phyloP scores from a whole-genome alignment of 2,113 vertebrate species.

The Thymallus thymallus region DNA sequence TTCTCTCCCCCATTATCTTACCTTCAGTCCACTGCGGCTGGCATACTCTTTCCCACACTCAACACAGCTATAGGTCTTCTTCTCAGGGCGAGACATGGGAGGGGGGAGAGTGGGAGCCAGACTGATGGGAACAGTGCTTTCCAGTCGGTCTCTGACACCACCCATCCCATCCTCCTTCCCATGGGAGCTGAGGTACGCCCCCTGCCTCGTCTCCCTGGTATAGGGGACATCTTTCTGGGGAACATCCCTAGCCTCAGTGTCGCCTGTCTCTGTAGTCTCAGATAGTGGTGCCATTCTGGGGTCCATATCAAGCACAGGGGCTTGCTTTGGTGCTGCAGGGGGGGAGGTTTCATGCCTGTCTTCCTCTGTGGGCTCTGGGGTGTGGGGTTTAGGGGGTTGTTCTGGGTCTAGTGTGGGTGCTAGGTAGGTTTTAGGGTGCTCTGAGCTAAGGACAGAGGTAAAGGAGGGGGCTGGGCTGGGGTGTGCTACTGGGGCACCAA shows the following conservation, averaged over 20 bases:
- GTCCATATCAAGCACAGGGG: constrained; percentile 49
- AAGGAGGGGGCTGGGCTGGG: constrained; percentile 40
- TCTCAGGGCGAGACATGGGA: constrained; percentile 71
- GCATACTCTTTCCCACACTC: constrained; percentile 79
- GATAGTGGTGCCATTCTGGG: constrained; percentile 20
- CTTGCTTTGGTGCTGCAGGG: constrained; percentile 61
- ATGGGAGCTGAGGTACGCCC: constrained; percentile 57
- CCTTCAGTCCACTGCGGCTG: constrained; percentile 77
- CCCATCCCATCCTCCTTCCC: constrained; percentile 57
- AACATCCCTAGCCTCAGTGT: constrained; percentile 60
- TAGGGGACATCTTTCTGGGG: constrained; percentile 66
- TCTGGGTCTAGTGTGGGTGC: constrained; percentile 36
- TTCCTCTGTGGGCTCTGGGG: constrained; percentile 57
- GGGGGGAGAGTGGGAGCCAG: constrained; percentile 70
- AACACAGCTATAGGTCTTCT: constrained; percentile 77
- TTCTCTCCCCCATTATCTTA: constrained; percentile 25
- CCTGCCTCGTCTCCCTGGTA: constrained; percentile 65
- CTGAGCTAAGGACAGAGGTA: constrained; percentile 63
- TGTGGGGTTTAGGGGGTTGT: constrained; percentile 34
- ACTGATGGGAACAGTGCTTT: constrained; percentile 57
- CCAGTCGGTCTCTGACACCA: constrained; percentile 46
- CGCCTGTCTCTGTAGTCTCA: constrained; percentile 43
- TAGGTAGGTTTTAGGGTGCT: constrained; percentile 24
- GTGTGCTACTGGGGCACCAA: constrained; percentile 48
- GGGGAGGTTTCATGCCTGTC: constrained; percentile 30